Conservation (phyloP, 2,888 invertebrate species). For the Dynastes grantii region DNA sequence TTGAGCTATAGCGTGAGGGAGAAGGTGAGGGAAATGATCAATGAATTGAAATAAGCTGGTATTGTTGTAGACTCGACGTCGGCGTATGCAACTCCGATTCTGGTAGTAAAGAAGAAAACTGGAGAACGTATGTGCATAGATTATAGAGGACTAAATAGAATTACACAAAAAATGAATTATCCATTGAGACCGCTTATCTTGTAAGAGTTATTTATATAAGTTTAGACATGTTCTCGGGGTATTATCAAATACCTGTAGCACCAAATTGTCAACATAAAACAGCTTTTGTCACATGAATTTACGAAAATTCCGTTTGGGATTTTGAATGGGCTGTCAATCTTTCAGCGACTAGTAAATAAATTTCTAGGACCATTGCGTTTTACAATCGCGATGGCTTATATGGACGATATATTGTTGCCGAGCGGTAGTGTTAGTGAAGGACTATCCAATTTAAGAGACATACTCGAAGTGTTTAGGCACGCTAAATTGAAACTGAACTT, state of each 20-base stretch:
- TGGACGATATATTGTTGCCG: slow-evolving; percentile 50
- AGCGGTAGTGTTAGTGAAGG: slow-evolving; percentile 12
- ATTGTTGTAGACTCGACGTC: slow-evolving; percentile 56
- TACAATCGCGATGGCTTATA: slow-evolving; percentile 12
- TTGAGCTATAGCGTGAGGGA: slow-evolving; percentile 55
- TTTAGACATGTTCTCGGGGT: slow-evolving; percentile 61
- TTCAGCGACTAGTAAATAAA: slow-evolving; percentile 55
- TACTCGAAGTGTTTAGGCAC: not conserved
- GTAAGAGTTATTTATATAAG: slow-evolving; percentile 58
- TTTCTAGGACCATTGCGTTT: slow-evolving; percentile 25
- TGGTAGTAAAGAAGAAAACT: slow-evolving; percentile 58
- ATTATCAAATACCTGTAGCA: slow-evolving; percentile 62
- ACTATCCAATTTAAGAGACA: not conserved
- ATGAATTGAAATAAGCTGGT: slow-evolving; percentile 49
- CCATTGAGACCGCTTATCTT: slow-evolving; percentile 58
- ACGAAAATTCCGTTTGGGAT: slow-evolving; percentile 63
- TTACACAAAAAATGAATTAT: slow-evolving; percentile 60
- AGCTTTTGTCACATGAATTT: slow-evolving; percentile 62
- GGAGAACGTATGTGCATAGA: slow-evolving; percentile 60
- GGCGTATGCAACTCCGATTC: slow-evolving; percentile 55
- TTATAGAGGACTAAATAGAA: slow-evolving; percentile 61
- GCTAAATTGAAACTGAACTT: slow-evolving; percentile 7
- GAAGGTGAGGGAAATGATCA: slow-evolving; percentile 54
- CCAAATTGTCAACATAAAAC: slow-evolving; percentile 59
- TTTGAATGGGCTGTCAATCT: slow-evolving; percentile 58